Evolutionary conservation across 2,888 invertebrate genomes (phyloP), one percentile per base, ranked within the genome.

Genomic region (Corythucha ciliata): DNA sequence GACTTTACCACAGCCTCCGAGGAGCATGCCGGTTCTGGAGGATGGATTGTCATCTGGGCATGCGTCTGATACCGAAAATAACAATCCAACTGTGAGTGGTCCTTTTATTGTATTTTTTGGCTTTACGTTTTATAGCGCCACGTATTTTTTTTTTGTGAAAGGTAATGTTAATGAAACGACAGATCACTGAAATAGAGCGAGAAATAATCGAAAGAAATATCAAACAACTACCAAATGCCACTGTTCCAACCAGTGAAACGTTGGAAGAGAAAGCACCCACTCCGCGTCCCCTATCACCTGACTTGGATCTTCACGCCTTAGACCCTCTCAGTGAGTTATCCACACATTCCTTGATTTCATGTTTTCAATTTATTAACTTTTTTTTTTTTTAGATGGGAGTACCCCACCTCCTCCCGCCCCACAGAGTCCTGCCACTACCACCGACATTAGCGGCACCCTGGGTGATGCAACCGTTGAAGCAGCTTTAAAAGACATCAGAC

Each of bases 21-120:
- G 79, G 44, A 80, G 80, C 62, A 85, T 94, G 84, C 94, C 94
- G 0, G 83, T 90, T 14, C 78, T 94, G 37, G 92, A 93, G 67
- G 94, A 94, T 68, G 93, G 92, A 0, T 72, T 94, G 52, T 92
- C 92, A 2, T 92, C 92, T 29, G 92, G 92, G 2, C 92, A 92
- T 66, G 89, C 83, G 1, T 91, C 91, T 57, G 93, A 93, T 66
- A 85, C 81, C 0, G 93, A 93, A 70, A 88, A 88, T 67, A 87
- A 88, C 65, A 88, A 87, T 68, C 82, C 79, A 18, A 78, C 79
- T n/a, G 76, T 78, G 42, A 72, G 57, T 54, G 6, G 34, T 14
- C 2, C 26, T 36, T 47, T 16, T 33, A 26, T 33, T 18, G 25
- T 16, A 16, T 22, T 45, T 53, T 25, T 12, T n/a, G n/a, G n/a